phyloP scores from a whole-genome alignment of 2,797 vertebrate species.

The Danio aesculapii region DNA sequence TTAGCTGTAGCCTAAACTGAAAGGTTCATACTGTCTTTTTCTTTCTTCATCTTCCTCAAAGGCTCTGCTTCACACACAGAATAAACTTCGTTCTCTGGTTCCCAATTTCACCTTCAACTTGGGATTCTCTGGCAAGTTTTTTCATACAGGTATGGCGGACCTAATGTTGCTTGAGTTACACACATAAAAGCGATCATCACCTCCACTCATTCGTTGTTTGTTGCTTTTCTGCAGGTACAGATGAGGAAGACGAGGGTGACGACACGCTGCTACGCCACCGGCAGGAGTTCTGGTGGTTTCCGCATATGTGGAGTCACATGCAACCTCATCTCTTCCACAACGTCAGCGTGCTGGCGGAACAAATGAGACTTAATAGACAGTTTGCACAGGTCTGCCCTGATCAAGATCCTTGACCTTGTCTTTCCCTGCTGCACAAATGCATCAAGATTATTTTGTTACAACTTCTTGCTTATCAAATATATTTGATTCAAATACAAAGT shows the following conservation, averaged over 20 bases:
- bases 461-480: no score
- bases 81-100: conserved; percentile 91
- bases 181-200: neutral
- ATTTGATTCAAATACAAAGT: no score
- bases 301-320: conserved; percentile 96
- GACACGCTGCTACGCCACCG: conserved; percentile 93
- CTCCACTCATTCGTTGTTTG: neutral
- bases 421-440: neutral
- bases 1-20: neutral
- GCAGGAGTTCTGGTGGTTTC: conserved; percentile 94
- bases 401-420: no score
- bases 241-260: conserved; percentile 94
- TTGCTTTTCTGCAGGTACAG: conserved; percentile 80
- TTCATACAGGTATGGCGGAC: conserved; percentile 53
- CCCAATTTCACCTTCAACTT: conserved; percentile 98
- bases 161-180: no score
- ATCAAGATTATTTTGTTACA: no score
- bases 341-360: conserved; percentile 92
- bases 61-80: conserved; percentile 93
- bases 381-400: conserved; percentile 87
- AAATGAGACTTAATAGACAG: conserved; percentile 96
- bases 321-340: conserved; percentile 94
- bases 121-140: conserved; percentile 99
- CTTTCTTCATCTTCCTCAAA: conserved; percentile 54
- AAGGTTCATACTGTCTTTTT: neutral